Percentiles rank a stretch among this genome's conserved stretches.
Conservation (phyloP, 1,140 invertebrate genomes). For the Drosophila lacteicornis region DNA sequence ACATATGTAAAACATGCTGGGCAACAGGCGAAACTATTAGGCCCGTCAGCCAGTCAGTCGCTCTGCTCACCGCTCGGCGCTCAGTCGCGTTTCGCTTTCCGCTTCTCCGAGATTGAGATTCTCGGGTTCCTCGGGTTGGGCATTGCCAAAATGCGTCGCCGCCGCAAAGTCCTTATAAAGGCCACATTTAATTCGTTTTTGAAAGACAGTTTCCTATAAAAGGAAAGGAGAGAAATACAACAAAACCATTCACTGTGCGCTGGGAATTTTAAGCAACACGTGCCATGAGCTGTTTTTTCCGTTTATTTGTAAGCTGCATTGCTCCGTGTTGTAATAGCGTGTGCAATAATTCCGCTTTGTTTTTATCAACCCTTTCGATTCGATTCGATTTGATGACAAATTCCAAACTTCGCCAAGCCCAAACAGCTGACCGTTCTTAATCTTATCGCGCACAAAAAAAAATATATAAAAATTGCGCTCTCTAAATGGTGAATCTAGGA, state of each 20-base stretch:
- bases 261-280: constrained; percentile 63
- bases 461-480: background rate
- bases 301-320: constrained; percentile 71
- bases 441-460: constrained; percentile 37
- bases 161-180: constrained; percentile 74
- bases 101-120: constrained; percentile 25
- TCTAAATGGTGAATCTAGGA: background rate
- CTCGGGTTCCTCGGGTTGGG: constrained; percentile 15
- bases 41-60: constrained; percentile 41
- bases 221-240: background rate
- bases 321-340: constrained; percentile 31
- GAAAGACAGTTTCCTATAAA: constrained; percentile 39
- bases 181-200: constrained; percentile 28
- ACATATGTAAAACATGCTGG: constrained; percentile 62
- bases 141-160: constrained; percentile 58
- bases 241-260: constrained; percentile 18
- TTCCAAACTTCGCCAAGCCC: constrained; percentile 6
- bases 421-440: constrained; percentile 45
- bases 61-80: constrained; percentile 28
- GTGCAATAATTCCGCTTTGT: constrained; percentile 7
- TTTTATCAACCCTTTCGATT: constrained; percentile 1
- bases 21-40: constrained; percentile 63
- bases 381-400: constrained; percentile 31
- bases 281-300: constrained; percentile 75
- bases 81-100: constrained; percentile 40